Evolutionary conservation across 2,888 invertebrate species (phyloP).

Genomic region (Leucophenga montana): DNA sequence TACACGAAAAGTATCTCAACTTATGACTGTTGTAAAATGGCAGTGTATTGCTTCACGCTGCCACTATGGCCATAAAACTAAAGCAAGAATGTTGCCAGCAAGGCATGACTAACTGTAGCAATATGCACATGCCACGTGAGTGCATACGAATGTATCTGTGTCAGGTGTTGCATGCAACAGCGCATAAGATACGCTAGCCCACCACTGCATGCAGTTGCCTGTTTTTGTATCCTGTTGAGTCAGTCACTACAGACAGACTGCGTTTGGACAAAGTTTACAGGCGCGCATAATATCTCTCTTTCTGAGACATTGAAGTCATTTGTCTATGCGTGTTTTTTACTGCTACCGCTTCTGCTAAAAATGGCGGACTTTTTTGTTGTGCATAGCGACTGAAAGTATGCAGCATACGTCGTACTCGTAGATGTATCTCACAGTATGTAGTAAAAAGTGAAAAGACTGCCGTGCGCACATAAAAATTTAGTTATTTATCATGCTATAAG

Average conservation of each 20-base stretch:
- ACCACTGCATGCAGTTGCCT: too few species aligned
- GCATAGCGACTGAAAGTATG: constrained; percentile 32
- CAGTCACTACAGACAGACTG: constrained; percentile 9
- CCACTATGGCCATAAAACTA: background rate
- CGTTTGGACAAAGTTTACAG: constrained; percentile 5
- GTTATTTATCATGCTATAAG: constrained; percentile 67
- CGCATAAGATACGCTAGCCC: too few species aligned
- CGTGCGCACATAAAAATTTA: constrained; percentile 40
- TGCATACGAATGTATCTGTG: background rate
- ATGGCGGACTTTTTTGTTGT: constrained; percentile 17
- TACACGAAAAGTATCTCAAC: constrained; percentile 25
- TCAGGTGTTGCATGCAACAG: constrained; percentile 10
- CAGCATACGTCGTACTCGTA: background rate
- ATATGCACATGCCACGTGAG: constrained; percentile 7
- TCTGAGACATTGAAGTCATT: constrained; percentile 54
- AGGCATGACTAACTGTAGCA: background rate
- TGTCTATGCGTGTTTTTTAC: constrained; percentile 47
- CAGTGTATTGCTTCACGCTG: constrained; percentile 13
- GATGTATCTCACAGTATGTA: too few species aligned
- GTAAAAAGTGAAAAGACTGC: constrained; percentile 39
- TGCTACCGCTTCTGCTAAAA: background rate
- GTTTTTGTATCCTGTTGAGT: too few species aligned
- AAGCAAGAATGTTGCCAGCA: background rate
- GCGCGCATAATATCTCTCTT: constrained; percentile 1
- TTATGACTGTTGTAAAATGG: constrained; percentile 30